Base-by-base conservation (phyloP, 1,140 invertebrate genomes). In the Tribolium castaneum region DNA sequence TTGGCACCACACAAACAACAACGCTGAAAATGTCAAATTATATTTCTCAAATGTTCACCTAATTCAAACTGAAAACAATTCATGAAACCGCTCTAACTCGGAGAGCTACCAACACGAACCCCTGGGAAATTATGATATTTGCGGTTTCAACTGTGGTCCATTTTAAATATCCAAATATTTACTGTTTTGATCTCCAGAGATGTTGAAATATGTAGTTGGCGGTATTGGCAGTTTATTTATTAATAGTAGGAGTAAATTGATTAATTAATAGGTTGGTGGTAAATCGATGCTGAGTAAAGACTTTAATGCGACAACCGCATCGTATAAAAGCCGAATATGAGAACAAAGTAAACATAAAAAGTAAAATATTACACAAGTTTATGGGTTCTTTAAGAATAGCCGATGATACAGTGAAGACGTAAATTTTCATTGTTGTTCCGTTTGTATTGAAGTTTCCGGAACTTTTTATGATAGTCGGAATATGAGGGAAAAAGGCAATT, bases 111-210 rank as follows among this genome's bases (percentile, higher is more conserved):
- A 35, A 22, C 22, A 30, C 5, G 1, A 51, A 39, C 51, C 71
- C 71, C 9, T 5, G 25, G 19, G 71, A 51, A 51, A 73, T 30
- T 34, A 73, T 6, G 71, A 49, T 73, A 73, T 73, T 73, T 73
- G 71, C 19, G 71, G 30, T 73, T 56, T 30, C 71, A 35, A 30
- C 71, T 54, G 16, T 25, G 71, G 71, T 73, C 45, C 45, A 73
- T 73, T 49, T 34, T 73, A 73, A 73, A 73, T 73, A 30, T 52
- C 14, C 19, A 73, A 73, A 52, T 73, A 52, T 73, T 73, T 52
- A 14, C 34, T 12, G 19, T 34, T 34, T 5, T 52, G 4, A 6
- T 73, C 51, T 19, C 45, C 3, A 16, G 70, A 19, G 49, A 25
- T n/a, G 6, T 71, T 45, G 16, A 19, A 19, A 19, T 19, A 19